Conservation (phyloP, 2,113 vertebrate genomes). For the Daboia siamensis region DNA sequence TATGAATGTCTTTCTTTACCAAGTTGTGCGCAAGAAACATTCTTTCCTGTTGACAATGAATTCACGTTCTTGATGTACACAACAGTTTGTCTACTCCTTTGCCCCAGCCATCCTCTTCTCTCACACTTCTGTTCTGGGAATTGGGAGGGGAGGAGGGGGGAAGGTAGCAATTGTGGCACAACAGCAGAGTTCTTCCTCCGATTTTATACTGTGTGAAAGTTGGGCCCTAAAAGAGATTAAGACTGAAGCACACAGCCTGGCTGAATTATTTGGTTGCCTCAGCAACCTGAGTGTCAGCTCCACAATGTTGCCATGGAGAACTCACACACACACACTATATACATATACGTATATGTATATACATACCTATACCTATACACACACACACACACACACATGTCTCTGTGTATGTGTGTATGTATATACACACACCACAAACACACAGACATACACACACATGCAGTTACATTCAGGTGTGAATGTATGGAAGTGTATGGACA, state of each 20-base stretch:
- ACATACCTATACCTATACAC: too few species aligned
- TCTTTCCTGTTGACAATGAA: background rate
- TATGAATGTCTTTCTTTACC: background rate
- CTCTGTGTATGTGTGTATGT: too few species aligned
- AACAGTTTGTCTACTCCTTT: background rate
- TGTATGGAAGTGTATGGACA: background rate
- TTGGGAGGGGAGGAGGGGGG: too few species aligned
- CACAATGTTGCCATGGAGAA: conserved; percentile 24
- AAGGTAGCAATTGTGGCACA: background rate
- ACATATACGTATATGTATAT: too few species aligned
- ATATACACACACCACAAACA: too few species aligned
- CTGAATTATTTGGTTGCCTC: conserved; percentile 15
- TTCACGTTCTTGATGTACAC: background rate
- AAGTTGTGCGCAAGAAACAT: background rate
- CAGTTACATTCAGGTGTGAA: background rate
- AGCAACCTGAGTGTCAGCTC: conserved; percentile 26
- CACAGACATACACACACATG: too few species aligned
- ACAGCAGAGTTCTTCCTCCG: background rate
- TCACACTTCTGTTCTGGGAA: background rate
- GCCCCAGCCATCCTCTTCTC: background rate
- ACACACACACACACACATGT: too few species aligned
- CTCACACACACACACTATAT: background rate
- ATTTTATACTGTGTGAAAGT: background rate
- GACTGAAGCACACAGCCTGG: background rate
- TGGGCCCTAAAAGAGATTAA: background rate